Base-by-base conservation (phyloP, 1,140 invertebrate species). In the Aphaenogaster floridana region DNA sequence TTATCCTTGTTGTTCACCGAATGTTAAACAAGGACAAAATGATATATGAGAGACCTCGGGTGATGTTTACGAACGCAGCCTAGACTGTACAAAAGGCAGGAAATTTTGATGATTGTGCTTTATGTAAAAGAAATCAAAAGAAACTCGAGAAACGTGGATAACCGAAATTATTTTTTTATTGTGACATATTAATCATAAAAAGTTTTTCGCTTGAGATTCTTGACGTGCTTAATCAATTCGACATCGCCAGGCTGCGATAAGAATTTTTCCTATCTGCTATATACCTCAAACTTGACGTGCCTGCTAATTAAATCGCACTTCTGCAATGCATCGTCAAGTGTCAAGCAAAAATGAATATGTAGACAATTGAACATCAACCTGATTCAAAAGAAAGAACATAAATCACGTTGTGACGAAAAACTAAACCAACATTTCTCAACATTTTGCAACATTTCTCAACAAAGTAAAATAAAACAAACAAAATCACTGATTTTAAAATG, bases 201-300 rank as follows among this genome's bases (percentile, higher is more conserved):
- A 21, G 3, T 8, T 52, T 80, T 50, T 21, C 4, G n/a, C n/a
- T 0, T 13, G 8, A 42, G 17, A 71, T 34, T 81, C 34, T 74
- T 13, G n/a, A 74, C 54, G 80, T 84, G 69, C 39, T 45, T 61
- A 61, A 84, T 84, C 54, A 28, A 61, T 48, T 74, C 8, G n/a
- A 17, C 21, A 74, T 59, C 5, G 5, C 4, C 36, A 21, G 42
- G 3, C 13, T 39, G 21, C 7, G 69, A 84, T 76, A 84, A 84
- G 28, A 52, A 76, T 76, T 74, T 39, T 42, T 80, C 28, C 57
- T 72, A 63, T 50, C 54, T 69, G 13, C 34, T 21, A 72, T 36
- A 28, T 28, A 8, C 7, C 17, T 39, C 28, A 54, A 69, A 54
- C 13, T 52, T 28, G 21, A 78, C 64, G 64, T 81, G 21, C 6